phyloP scores from a whole-genome alignment of 37 sponge, comb jelly and placozoan species.

The Lycopodina hypogea region DNA sequence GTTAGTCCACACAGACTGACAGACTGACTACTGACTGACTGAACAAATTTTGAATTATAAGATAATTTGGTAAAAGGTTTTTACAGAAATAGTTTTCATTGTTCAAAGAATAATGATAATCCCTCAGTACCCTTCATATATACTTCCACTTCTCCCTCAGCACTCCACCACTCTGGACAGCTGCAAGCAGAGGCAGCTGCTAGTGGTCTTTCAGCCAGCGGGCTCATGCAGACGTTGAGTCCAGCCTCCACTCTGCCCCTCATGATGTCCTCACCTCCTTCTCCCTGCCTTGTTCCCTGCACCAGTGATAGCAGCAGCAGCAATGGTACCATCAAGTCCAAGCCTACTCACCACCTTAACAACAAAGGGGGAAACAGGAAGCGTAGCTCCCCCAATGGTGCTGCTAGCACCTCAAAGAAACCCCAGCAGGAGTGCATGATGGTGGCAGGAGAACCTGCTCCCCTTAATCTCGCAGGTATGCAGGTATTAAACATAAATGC shows the following conservation, averaged over 20 bases:
- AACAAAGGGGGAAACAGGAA: constrained; percentile 14
- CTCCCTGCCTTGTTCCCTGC: constrained; percentile 3
- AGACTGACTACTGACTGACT: too few relatives aligned
- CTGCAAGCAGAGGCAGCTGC: background rate
- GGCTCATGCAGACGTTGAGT: background rate
- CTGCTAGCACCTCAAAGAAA: background rate
- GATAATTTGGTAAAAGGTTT: too few relatives aligned
- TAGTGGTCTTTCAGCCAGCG: background rate
- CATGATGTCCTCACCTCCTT: background rate
- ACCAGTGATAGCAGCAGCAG: background rate
- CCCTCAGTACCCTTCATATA: too few relatives aligned
- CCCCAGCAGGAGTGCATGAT: constrained; percentile 15
- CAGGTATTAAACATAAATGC: too few relatives aligned
- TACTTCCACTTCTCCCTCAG: too few relatives aligned
- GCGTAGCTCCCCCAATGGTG: background rate
- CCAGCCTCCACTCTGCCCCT: background rate
- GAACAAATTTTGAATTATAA: too few relatives aligned
- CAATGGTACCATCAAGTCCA: background rate
- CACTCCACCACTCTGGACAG: background rate
- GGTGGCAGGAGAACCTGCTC: constrained; percentile 42
- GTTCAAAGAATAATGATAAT: too few relatives aligned
- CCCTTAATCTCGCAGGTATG: constrained; percentile 21
- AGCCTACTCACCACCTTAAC: background rate
- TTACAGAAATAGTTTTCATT: too few relatives aligned
- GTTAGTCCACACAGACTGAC: too few relatives aligned